Percentiles rank a stretch among this genome's conserved stretches.
Conservation (phyloP, 53 echinoderm and acorn worm genomes). For the Zoroaster sp. region DNA sequence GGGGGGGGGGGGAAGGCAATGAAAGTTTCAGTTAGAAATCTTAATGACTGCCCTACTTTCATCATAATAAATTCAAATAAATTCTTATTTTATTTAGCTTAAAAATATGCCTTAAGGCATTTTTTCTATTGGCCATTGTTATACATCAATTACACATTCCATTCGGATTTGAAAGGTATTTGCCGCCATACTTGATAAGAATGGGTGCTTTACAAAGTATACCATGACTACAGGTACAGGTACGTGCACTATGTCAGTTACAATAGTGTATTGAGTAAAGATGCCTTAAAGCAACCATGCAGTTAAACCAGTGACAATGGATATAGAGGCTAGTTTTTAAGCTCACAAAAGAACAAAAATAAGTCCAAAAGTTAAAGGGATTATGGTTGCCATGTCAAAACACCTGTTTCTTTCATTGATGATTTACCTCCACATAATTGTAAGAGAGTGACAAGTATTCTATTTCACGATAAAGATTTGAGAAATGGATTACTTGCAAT, state of each 20-base stretch:
- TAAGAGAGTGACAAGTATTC: not conserved
- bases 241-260: not conserved
- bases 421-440: not conserved
- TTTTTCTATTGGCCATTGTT: not conserved
- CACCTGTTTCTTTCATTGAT: not conserved
- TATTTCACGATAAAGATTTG: not conserved
- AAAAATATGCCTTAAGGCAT: not conserved
- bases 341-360: not conserved
- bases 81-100: not conserved
- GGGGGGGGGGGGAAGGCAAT: too few species aligned
- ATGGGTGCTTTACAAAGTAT: not conserved
- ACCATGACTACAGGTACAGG: not conserved
- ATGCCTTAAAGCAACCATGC: not conserved
- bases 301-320: not conserved
- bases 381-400: not conserved
- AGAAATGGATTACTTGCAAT: not conserved
- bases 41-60: not conserved
- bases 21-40: not conserved
- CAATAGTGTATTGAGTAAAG: not conserved
- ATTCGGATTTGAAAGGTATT: constrained; percentile 14
- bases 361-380: not conserved
- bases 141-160: constrained; percentile 33
- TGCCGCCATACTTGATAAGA: not conserved
- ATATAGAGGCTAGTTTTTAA: not conserved
- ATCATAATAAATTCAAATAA: not conserved